These are phyloP conservation scores for Lithobates sylvaticus DNA, from an alignment of 2,797 vertebrate species.

Conservation along the genomic window DNA sequence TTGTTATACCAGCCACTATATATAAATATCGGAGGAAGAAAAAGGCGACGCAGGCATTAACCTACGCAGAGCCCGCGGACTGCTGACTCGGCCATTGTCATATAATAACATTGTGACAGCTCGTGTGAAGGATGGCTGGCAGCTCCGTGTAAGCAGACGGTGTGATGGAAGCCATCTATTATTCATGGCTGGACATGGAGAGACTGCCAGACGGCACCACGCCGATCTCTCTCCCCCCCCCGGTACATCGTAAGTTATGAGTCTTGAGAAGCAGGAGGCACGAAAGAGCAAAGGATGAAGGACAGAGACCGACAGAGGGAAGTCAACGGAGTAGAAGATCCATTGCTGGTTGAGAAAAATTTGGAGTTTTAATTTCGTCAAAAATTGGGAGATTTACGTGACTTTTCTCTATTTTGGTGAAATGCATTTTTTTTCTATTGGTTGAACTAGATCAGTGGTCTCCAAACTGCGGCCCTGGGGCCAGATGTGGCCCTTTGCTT, in stretches of 20 bases:
- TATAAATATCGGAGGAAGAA: constrained; percentile 10
- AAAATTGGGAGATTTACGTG: too few relatives aligned
- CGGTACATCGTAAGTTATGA: not conserved
- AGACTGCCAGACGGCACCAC: not conserved
- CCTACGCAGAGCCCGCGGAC: constrained; percentile 35
- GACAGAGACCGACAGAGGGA: not conserved
- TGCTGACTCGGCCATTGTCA: constrained; percentile 49
- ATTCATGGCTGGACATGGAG: constrained; percentile 24
- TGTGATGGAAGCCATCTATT: constrained; percentile 22
- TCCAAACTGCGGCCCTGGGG: too few relatives aligned
- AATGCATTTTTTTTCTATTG: too few relatives aligned
- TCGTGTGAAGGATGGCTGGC: constrained; percentile 50
- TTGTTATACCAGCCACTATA: not conserved
- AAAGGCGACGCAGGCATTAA: constrained; percentile 28
- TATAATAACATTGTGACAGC: constrained; percentile 55
- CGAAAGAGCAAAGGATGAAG: not conserved
- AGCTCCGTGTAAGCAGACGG: constrained; percentile 9
- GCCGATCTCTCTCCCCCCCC: not conserved
- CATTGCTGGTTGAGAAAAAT: too few relatives aligned
- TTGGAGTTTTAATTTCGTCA: too few relatives aligned
- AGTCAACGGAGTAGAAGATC: not conserved
- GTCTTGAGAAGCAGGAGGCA: not conserved
- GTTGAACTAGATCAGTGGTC: too few relatives aligned
- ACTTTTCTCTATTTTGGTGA: too few relatives aligned
- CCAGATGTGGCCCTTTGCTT: too few relatives aligned